Percentiles rank a stretch among this genome's conserved stretches.
These are phyloP conservation scores for Mamestra configurata DNA, from an alignment of 1,140 invertebrate species.

Conservation along the genomic window DNA sequence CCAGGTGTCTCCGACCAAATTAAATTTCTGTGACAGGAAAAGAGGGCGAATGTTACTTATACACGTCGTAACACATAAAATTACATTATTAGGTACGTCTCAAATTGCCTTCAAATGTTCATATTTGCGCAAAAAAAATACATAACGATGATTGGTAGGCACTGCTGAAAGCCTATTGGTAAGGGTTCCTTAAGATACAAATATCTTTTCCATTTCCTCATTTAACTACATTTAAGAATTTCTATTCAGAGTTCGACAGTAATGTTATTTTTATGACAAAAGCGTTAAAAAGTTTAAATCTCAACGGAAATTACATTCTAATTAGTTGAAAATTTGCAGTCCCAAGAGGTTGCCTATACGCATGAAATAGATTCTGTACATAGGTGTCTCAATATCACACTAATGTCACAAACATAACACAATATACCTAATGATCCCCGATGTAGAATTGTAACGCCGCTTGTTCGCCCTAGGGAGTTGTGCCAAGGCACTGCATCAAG, in stretches of 20 bases:
- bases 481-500: not conserved
- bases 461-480: not conserved
- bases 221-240: not conserved
- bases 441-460: not conserved
- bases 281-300: too few species aligned
- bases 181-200: not conserved
- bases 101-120: conserved; percentile 31
- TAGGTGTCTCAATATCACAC: too few species aligned
- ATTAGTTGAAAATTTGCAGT: too few species aligned
- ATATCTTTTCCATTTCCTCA: not conserved
- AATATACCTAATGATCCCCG: not conserved
- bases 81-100: conserved; percentile 13
- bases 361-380: too few species aligned
- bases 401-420: not conserved
- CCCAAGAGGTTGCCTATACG: too few species aligned
- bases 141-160: not conserved
- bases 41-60: conserved; percentile 4
- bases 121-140: not conserved
- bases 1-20: conserved; percentile 48
- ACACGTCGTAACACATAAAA: conserved; percentile 12
- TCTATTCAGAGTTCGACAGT: not conserved
- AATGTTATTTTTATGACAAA: too few species aligned
- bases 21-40: conserved; percentile 36
- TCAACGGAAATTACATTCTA: too few species aligned
- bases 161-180: not conserved